These are phyloP conservation scores for Syrrhaptes paradoxus DNA, from an alignment of 2,113 vertebrate species.

Conservation along the genomic window DNA sequence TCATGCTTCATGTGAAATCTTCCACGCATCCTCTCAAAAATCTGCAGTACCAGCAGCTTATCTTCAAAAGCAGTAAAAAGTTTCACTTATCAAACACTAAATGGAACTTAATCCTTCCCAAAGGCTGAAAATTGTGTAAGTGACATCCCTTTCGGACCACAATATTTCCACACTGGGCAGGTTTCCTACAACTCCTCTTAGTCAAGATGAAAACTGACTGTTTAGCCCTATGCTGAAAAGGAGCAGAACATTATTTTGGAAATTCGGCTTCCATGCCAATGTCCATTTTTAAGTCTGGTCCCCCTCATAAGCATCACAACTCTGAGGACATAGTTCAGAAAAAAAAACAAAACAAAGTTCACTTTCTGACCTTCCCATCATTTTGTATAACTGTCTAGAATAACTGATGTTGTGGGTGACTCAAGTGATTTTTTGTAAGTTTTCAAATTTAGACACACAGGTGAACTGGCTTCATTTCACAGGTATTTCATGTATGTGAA, in stretches of 20 bases:
- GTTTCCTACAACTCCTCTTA: background rate
- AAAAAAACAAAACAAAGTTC: background rate
- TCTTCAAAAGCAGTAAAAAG: background rate
- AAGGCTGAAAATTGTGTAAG: background rate
- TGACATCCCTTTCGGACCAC: background rate
- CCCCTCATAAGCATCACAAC: background rate
- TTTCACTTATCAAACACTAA: background rate
- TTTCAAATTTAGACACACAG: background rate
- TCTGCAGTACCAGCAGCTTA: background rate
- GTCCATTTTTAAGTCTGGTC: background rate
- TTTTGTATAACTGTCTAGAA: background rate
- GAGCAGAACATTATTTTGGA: background rate
- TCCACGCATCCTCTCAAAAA: background rate
- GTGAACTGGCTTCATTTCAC: background rate
- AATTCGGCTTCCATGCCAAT: background rate
- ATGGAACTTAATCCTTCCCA: background rate
- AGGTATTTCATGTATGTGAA: accelerated
- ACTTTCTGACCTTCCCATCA: background rate
- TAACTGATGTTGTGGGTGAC: background rate
- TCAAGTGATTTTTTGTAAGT: background rate
- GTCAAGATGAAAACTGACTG: background rate
- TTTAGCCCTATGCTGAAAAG: background rate
- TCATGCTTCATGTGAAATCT: background rate
- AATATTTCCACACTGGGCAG: background rate
- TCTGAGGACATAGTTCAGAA: background rate